Conservation (phyloP, 2,113 vertebrate species). For the Synchiropus splendidus region DNA sequence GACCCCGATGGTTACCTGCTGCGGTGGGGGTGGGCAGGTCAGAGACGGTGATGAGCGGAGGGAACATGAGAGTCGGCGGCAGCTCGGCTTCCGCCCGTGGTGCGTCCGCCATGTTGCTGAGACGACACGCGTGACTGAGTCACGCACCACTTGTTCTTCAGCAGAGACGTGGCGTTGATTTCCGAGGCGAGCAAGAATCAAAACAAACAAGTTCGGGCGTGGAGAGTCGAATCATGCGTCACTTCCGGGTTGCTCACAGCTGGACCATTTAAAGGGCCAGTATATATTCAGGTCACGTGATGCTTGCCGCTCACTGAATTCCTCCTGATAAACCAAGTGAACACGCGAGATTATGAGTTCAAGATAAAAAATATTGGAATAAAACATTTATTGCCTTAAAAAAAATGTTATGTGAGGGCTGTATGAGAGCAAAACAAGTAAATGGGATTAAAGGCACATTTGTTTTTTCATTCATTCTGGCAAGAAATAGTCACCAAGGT, state of each 20-base stretch:
- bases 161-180: neutral
- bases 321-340: too few species aligned
- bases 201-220: conserved; percentile 16
- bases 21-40: conserved; percentile 46
- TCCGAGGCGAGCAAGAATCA: conserved; percentile 11
- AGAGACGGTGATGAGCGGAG: conserved; percentile 59
- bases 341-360: too few species aligned
- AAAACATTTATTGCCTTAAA: too few species aligned
- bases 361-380: too few species aligned
- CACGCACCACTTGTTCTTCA: neutral
- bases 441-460: too few species aligned
- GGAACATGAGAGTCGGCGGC: conserved; percentile 40
- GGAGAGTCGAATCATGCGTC: conserved; percentile 4
- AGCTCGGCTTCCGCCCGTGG: conserved; percentile 49
- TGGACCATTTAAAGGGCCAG: conserved; percentile 33
- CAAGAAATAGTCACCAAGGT: too few species aligned
- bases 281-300: too few species aligned
- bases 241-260: conserved; percentile 35
- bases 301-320: too few species aligned
- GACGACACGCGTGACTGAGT: too few species aligned
- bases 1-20: conserved; percentile 48
- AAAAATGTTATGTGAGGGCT: too few species aligned
- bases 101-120: conserved; percentile 54
- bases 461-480: too few species aligned
- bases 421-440: too few species aligned